Evolutionary conservation across 2,888 invertebrate species (phyloP).

Genomic region (Campoletis raptor): DNA sequence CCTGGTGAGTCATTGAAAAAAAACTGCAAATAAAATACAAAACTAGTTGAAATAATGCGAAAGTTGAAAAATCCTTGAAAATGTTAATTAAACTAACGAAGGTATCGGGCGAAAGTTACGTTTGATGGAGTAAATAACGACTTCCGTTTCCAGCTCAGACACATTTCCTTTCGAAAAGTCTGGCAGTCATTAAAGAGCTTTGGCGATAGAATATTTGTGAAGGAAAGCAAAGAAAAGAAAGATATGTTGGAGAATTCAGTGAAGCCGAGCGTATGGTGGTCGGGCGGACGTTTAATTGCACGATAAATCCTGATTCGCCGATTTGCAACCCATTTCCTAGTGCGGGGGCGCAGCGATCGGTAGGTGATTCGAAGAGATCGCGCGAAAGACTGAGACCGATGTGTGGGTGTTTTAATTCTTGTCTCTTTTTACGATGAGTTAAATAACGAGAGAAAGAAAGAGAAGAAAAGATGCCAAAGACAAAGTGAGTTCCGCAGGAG

Average conservation of each 20-base stretch:
- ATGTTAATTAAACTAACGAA: constrained; percentile 41
- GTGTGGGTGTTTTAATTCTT: constrained; percentile 54
- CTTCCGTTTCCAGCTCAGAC: constrained; percentile 53
- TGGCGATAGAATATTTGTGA: constrained; percentile 41
- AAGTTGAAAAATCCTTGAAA: constrained; percentile 2
- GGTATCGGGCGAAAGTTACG: constrained; percentile 38
- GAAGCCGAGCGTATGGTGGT: constrained; percentile 70
- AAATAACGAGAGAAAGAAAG: constrained; percentile 19
- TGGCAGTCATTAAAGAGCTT: constrained; percentile 55
- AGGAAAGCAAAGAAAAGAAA: constrained; percentile 18
- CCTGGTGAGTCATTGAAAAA: neutral
- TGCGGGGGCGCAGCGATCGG: constrained; percentile 81
- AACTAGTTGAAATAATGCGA: constrained; percentile 6
- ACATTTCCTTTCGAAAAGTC: constrained; percentile 18
- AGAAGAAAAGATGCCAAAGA: constrained; percentile 4
- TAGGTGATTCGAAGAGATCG: constrained; percentile 59
- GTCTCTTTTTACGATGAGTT: constrained; percentile 1
- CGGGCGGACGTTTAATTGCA: constrained; percentile 82
- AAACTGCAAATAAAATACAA: neutral
- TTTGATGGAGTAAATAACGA: constrained; percentile 60
- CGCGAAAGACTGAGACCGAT: constrained; percentile 50
- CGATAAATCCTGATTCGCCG: constrained; percentile 84
- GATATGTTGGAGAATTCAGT: constrained; percentile 29
- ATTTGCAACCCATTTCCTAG: constrained; percentile 84
- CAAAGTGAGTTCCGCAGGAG: constrained; percentile 42